Base-by-base conservation (phyloP, 1,140 invertebrate genomes). In the Palaemon carinicauda region DNA sequence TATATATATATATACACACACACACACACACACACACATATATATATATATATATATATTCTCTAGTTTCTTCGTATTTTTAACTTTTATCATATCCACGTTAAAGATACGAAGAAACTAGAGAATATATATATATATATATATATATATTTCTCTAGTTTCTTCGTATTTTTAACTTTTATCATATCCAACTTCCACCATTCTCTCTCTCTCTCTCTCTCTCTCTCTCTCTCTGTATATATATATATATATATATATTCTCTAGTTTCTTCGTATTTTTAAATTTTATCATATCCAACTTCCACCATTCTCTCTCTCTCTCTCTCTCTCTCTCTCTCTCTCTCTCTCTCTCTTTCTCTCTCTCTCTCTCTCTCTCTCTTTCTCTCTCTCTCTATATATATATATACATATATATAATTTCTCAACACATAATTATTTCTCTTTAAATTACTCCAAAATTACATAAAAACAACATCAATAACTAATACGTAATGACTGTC, bases 301-400 rank as follows among this genome's bases (percentile, higher is more conserved):
- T 51, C 17, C 41, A n/a, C 1, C 29, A 15, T 19, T 24, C 41
- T 52, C 41, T 53, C 75, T 51, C 75, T 52, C 75, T 53, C 52
- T 56, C 77, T 54, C 77, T 56, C 77, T 56, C 52, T 54, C 77
- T 53, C 77, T 56, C 77, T 54, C 53, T 54, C 75, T 54, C 31
- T 73, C 31, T 33, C 51, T 31, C 51, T 75, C 51, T 82, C 41
- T 60, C 80, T 81, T 14, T 41, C 80, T 51, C 27, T 51, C 1
- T 51, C 1, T 52, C 31, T 52, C 21, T 51, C 1, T 51, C 27
- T 51, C 41, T 21, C 27, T 65, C 24, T 53, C 27, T 21, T 12
- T 27, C 29, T 21, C 50, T 27, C 14, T 27, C 24, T 53, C n/a
- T 79, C 24, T 27, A 19, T 79, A 17, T 54, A 17, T 27, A n/a